A percentile compares a stretch with the other conserved stretches of the same genome.
phyloP scores from a whole-genome alignment of 1,140 invertebrate genomes.

The Camponotus pennsylvanicus region DNA sequence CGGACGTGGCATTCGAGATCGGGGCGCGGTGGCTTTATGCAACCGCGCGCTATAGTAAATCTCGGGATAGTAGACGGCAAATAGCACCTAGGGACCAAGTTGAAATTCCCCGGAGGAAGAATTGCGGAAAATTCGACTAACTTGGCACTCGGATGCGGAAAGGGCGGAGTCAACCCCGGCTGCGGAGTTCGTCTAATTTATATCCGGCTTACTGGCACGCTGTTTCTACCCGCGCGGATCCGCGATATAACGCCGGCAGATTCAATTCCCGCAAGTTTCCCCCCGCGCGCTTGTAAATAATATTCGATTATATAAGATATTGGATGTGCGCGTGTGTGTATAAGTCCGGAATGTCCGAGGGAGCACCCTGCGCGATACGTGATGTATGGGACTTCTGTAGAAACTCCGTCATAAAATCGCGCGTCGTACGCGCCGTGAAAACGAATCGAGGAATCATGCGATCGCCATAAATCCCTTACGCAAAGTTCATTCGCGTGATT shows the following conservation, averaged over 20 bases:
- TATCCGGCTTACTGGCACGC: constrained; percentile 69
- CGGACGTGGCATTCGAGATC: constrained; percentile 51
- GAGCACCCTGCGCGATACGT: neutral
- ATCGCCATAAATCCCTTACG: constrained; percentile 12
- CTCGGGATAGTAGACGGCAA: constrained; percentile 39
- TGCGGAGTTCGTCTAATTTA: constrained; percentile 77
- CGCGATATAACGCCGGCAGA: constrained; percentile 54
- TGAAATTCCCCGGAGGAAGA: constrained; percentile 73
- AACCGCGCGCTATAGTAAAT: constrained; percentile 59
- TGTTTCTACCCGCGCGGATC: constrained; percentile 16
- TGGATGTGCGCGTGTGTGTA: constrained; percentile 16
- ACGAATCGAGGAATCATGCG: constrained; percentile 43
- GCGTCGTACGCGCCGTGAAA: constrained; percentile 59
- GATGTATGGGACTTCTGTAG: constrained; percentile 69
- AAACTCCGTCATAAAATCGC: constrained; percentile 66
- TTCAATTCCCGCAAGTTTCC: constrained; percentile 72
- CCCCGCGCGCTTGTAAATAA: constrained; percentile 72
- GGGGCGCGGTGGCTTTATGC: constrained; percentile 35
- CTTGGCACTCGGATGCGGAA: constrained; percentile 76
- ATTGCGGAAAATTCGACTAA: constrained; percentile 77
- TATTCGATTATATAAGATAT: constrained; percentile 70
- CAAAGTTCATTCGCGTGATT: constrained; percentile 47
- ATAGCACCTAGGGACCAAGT: constrained; percentile 65
- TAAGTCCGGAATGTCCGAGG: neutral
- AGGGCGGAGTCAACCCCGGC: constrained; percentile 73